Evolutionary conservation across 1,140 invertebrate species (phyloP).

Genomic region (Drosophila quadrilineata): DNA sequence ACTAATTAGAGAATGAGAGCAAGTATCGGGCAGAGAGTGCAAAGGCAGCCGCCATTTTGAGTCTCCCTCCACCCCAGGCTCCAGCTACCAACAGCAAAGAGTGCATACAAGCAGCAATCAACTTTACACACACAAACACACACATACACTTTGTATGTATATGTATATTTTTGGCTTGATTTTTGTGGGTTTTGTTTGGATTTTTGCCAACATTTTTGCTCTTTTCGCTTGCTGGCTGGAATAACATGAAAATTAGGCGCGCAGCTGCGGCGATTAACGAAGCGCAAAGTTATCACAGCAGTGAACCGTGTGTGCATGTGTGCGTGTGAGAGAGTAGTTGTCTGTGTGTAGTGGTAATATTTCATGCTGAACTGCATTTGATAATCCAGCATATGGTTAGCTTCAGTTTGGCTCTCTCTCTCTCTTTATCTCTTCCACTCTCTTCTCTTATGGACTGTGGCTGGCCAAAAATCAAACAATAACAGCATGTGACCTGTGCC

Average conservation of each 20-base stretch:
- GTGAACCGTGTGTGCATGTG: slow-evolving; percentile 6
- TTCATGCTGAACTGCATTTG: slow-evolving; percentile 23
- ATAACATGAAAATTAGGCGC: slow-evolving; percentile 48
- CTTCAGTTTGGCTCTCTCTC: slow-evolving; percentile 30
- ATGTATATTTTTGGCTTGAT: slow-evolving; percentile 22
- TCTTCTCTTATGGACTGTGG: no score
- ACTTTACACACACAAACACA: slow-evolving; percentile 2
- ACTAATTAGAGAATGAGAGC: slow-evolving; percentile 63
- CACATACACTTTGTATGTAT: not conserved
- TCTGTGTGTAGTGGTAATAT: not conserved
- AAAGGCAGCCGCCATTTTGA: slow-evolving; percentile 70
- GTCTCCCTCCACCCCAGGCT: slow-evolving; percentile 22
- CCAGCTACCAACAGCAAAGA: slow-evolving; percentile 10
- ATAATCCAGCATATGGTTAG: slow-evolving; percentile 26
- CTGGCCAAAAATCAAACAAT: slow-evolving; percentile 49
- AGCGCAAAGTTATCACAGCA: slow-evolving; percentile 78
- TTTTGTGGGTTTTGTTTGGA: slow-evolving; percentile 34
- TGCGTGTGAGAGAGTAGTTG: not conserved
- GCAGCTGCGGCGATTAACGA: slow-evolving; percentile 73
- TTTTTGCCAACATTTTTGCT: slow-evolving; percentile 27
- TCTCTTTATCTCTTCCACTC: no score
- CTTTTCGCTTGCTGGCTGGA: slow-evolving; percentile 12
- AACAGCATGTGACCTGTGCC: slow-evolving; percentile 19
- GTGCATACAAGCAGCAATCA: slow-evolving; percentile 5
- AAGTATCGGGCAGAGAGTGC: slow-evolving; percentile 3